Percentiles rank a stretch among this genome's conserved stretches.
Evolutionary conservation across 2,113 vertebrate species (phyloP).

Genomic region (Nanorana parkeri): DNA sequence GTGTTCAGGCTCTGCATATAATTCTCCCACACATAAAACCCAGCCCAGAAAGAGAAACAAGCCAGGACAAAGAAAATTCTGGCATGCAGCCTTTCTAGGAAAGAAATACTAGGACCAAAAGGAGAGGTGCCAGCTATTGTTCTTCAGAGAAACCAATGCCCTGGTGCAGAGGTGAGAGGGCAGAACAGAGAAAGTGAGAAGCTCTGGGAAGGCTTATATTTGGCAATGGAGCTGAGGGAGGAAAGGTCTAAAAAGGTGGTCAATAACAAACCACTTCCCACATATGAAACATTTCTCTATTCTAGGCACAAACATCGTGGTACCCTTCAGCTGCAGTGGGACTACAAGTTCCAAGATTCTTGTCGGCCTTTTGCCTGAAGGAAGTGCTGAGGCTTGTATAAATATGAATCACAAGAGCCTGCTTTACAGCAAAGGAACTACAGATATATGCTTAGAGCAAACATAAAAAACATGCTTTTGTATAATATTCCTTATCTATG

Average conservation of each 20-base stretch:
- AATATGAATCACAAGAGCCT: too few relatives aligned
- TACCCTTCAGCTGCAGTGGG: too few relatives aligned
- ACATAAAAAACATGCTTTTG: background rate
- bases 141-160: constrained; percentile 23
- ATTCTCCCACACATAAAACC: constrained; percentile 20
- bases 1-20: constrained; percentile 3
- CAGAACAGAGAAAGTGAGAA: constrained; percentile 35
- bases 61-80: constrained; percentile 47
- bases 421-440: too few relatives aligned
- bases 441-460: too few relatives aligned
- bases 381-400: too few relatives aligned
- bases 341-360: too few relatives aligned
- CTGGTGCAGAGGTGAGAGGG: constrained; percentile 28
- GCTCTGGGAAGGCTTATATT: too few relatives aligned
- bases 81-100: constrained; percentile 53
- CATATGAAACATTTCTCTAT: background rate
- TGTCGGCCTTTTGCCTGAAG: too few relatives aligned
- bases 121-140: constrained; percentile 49
- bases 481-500: background rate
- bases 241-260: background rate
- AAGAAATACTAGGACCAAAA: constrained; percentile 42
- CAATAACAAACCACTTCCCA: background rate
- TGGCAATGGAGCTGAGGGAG: background rate
- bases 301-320: background rate
- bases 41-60: constrained; percentile 34